Evolutionary conservation across 1,140 invertebrate genomes (phyloP).

Genomic region (Lordiphosa clarofinis): DNA sequence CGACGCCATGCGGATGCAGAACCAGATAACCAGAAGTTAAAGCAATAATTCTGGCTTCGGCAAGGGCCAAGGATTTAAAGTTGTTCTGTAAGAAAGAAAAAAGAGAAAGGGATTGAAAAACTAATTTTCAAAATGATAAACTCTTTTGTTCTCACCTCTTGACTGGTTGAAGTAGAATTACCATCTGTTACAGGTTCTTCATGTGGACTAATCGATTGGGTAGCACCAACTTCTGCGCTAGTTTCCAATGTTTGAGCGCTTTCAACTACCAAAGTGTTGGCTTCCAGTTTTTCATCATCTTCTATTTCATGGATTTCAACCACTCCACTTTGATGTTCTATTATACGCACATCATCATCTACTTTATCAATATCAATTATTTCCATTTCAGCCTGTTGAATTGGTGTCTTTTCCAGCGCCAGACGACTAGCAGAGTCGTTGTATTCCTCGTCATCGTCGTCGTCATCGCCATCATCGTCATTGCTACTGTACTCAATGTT

Average conservation of each 20-base stretch:
- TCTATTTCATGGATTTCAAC: conserved; percentile 81
- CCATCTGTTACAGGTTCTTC: background rate
- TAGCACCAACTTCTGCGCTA: conserved; percentile 17
- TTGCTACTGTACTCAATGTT: conserved; percentile 53
- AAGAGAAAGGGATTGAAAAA: background rate
- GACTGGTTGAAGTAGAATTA: background rate
- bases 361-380: conserved; percentile 72
- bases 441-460: conserved; percentile 7
- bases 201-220: conserved; percentile 12
- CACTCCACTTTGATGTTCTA: conserved; percentile 79
- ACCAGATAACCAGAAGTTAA: conserved; percentile 91
- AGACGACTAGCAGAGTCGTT: conserved; percentile 23
- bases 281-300: conserved; percentile 62
- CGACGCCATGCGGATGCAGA: conserved; percentile 92
- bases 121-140: too few relatives aligned
- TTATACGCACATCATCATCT: conserved; percentile 72
- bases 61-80: conserved; percentile 79
- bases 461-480: conserved; percentile 12
- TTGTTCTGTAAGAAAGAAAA: conserved; percentile 16
- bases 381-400: conserved; percentile 31
- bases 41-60: conserved; percentile 87
- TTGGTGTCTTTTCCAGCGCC: conserved; percentile 7
- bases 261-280: conserved; percentile 4
- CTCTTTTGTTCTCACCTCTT: conserved; percentile 20
- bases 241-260: conserved; percentile 22